Evolutionary conservation across 2,113 vertebrate genomes (phyloP).

Genomic region (Anolis sagrei): DNA sequence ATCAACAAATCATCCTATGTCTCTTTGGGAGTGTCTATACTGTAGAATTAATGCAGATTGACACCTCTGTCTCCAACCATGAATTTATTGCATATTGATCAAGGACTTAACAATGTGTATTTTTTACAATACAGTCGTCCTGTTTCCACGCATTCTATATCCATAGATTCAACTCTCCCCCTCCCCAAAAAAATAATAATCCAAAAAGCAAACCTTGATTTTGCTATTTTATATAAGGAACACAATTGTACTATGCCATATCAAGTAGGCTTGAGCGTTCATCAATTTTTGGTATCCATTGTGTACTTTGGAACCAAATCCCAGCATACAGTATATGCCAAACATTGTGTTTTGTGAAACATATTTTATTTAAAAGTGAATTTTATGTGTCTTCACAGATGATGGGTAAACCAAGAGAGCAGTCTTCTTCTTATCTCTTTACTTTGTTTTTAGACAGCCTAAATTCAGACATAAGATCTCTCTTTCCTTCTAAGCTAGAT

Average conservation of each 20-base stretch:
- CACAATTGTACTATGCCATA: neutral
- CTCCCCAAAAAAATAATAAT: no score
- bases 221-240: no score
- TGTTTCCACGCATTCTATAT: no score
- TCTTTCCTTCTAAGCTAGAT: neutral
- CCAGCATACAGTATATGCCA: neutral
- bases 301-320: no score
- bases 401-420: neutral
- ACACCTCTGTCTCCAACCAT: neutral
- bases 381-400: neutral
- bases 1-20: neutral
- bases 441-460: neutral
- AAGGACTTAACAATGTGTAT: no score
- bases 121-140: no score
- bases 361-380: neutral
- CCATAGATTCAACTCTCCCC: no score
- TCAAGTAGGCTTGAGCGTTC: rapidly evolving
- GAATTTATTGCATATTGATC: neutral
- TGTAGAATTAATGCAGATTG: neutral
- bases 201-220: no score
- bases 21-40: neutral
- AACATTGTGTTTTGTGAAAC: neutral
- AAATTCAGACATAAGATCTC: no score
- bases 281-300: neutral
- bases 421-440: neutral